Conservation (phyloP, 1,140 invertebrate species). For the Forficula auricularia region DNA sequence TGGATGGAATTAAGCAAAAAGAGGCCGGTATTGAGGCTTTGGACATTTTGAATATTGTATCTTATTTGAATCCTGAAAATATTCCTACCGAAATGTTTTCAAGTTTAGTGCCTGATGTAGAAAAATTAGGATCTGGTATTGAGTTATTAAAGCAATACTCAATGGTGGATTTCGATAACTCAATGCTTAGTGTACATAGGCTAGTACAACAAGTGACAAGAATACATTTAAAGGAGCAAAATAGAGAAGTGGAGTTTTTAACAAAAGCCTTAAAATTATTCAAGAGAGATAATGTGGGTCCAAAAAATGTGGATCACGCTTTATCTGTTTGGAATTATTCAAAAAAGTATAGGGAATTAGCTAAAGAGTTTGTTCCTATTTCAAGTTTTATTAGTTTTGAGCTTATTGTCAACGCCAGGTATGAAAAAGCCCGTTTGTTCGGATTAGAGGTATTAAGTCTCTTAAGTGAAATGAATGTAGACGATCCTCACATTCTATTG, state of each 20-base stretch:
- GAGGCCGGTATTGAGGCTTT: constrained; percentile 10
- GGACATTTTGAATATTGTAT: constrained; percentile 6
- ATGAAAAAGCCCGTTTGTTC: too few species aligned
- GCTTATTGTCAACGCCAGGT: too few species aligned
- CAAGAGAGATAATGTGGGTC: too few species aligned
- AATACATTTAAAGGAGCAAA: background rate
- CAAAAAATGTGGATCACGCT: too few species aligned
- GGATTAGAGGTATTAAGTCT: too few species aligned
- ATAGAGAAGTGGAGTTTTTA: background rate
- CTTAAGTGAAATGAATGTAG: too few species aligned
- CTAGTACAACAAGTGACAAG: constrained; percentile 8
- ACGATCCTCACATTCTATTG: too few species aligned
- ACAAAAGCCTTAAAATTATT: constrained; percentile 1
- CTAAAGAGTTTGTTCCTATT: too few species aligned
- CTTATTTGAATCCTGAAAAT: constrained; percentile 8
- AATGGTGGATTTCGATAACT: background rate
- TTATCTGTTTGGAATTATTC: too few species aligned
- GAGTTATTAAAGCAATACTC: constrained; percentile 5
- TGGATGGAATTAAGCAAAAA: constrained; percentile 10
- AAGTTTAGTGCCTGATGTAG: background rate
- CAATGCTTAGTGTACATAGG: constrained; percentile 4
- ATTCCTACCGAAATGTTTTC: constrained; percentile 4
- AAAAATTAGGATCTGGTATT: background rate
- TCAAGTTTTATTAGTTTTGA: too few species aligned
- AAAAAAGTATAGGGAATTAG: too few species aligned